Percentiles rank a stretch among this genome's conserved stretches.
These are phyloP conservation scores for Nephrotoma appendiculata DNA, from an alignment of 2,888 invertebrate species.

Conservation along the genomic window DNA sequence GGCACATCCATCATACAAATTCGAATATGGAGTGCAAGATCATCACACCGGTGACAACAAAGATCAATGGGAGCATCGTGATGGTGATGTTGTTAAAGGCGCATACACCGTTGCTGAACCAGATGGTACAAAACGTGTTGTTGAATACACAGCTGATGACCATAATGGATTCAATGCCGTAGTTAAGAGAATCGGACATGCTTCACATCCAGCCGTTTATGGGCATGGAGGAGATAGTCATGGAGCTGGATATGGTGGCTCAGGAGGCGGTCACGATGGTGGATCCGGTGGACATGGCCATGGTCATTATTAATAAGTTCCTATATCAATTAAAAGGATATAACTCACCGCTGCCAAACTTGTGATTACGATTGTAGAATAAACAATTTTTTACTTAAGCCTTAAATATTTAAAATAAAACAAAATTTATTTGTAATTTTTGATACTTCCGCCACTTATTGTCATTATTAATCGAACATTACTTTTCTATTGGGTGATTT, in stretches of 20 bases:
- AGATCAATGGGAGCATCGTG: conserved; percentile 35
- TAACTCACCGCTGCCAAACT: not conserved
- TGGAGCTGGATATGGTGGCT: conserved; percentile 18
- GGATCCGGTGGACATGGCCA: conserved; percentile 5
- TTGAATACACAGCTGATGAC: conserved; percentile 35
- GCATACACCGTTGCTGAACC: conserved; percentile 35
- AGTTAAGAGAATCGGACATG: conserved; percentile 34
- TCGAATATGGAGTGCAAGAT: conserved; percentile 36
- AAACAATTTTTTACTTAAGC: not conserved
- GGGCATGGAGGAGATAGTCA: not conserved
- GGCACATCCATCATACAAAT: conserved; percentile 31
- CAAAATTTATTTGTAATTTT: not conserved
- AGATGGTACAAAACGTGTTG: conserved; percentile 36
- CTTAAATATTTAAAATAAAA: not conserved
- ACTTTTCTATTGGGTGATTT: too few relatives aligned
- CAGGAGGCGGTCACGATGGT: conserved; percentile 4
- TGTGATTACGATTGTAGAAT: not conserved
- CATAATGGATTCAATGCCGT: conserved; percentile 36
- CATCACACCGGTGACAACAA: conserved; percentile 35
- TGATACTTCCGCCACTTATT: too few relatives aligned
- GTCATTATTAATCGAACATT: too few relatives aligned
- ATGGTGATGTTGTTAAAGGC: conserved; percentile 36
- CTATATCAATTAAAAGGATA: not conserved
- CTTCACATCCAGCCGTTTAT: conserved; percentile 11
- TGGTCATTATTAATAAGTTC: not conserved